Evolutionary conservation across 2,888 invertebrate species (phyloP).

Genomic region (Myopa tessellatipennis): DNA sequence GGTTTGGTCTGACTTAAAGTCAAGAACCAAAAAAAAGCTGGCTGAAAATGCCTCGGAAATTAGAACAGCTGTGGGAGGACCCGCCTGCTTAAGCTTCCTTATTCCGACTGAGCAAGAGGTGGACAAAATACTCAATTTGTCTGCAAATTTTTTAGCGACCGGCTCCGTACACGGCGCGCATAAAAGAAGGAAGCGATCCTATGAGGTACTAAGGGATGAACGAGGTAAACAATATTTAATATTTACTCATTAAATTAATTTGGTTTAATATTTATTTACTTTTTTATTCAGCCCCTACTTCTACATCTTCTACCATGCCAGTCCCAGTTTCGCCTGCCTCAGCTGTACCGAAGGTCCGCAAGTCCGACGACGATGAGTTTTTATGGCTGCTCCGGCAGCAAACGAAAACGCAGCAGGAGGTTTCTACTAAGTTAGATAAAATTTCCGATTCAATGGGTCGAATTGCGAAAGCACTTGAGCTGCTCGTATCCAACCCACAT

Average conservation of each 20-base stretch:
- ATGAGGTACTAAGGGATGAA: neutral
- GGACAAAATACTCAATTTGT: neutral
- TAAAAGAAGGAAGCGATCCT: too few species aligned
- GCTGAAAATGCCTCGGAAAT: neutral
- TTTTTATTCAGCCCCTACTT: neutral
- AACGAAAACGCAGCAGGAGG: neutral
- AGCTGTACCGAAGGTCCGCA: neutral
- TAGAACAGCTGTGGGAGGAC: neutral
- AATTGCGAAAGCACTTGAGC: too few species aligned
- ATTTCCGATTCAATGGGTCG: too few species aligned
- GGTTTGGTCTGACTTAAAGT: neutral
- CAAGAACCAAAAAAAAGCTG: neutral
- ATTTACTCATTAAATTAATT: too few species aligned
- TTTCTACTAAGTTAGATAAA: too few species aligned
- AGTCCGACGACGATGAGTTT: neutral
- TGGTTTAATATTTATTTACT: neutral
- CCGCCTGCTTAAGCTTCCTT: neutral
- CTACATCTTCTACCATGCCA: neutral
- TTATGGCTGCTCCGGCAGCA: neutral
- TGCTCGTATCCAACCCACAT: constrained; percentile 32
- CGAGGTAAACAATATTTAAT: neutral
- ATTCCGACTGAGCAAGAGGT: neutral
- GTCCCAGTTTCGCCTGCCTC: neutral
- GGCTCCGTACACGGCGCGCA: too few species aligned
- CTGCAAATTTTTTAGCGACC: too few species aligned